These are phyloP conservation scores for Erpetoichthys calabaricus DNA, from an alignment of 2,797 vertebrate genomes.

Conservation along the genomic window DNA sequence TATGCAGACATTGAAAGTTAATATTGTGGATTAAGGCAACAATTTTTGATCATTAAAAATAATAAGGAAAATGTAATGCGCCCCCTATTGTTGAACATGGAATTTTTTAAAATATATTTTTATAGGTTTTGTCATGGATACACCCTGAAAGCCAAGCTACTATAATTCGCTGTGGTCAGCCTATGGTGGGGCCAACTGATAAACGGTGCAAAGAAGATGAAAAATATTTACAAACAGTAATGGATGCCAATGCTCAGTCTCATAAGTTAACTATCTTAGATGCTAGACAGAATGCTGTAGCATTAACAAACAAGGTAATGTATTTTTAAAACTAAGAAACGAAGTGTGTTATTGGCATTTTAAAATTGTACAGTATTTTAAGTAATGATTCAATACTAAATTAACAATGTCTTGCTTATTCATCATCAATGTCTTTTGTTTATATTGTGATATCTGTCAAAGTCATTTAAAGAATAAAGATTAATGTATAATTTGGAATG, in stretches of 20 bases:
- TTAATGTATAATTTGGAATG: too few relatives aligned
- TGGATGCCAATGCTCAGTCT: constrained; percentile 94
- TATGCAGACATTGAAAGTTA: too few relatives aligned
- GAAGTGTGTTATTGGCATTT: too few relatives aligned
- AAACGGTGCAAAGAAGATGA: constrained; percentile 91
- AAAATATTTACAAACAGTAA: constrained; percentile 78
- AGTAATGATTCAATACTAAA: too few relatives aligned
- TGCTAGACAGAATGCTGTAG: constrained; percentile 78
- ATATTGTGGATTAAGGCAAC: too few relatives aligned
- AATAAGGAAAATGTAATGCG: too few relatives aligned
- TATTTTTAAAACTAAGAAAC: not conserved
- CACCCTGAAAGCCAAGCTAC: constrained; percentile 91
- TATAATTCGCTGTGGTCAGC: constrained; percentile 81
- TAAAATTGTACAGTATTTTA: too few relatives aligned
- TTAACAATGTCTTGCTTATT: too few relatives aligned
- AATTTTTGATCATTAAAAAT: too few relatives aligned
- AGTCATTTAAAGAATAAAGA: too few relatives aligned
- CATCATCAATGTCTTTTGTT: too few relatives aligned
- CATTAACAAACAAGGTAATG: constrained; percentile 78
- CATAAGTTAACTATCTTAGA: constrained; percentile 91
- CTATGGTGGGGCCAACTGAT: constrained; percentile 74
- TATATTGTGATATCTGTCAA: too few relatives aligned
- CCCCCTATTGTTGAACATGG: not conserved
- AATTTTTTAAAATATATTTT: not conserved
- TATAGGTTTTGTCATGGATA: constrained; percentile 87